Conservation (phyloP, 2,113 vertebrate species). For the Phalacrocorax aristotelis region DNA sequence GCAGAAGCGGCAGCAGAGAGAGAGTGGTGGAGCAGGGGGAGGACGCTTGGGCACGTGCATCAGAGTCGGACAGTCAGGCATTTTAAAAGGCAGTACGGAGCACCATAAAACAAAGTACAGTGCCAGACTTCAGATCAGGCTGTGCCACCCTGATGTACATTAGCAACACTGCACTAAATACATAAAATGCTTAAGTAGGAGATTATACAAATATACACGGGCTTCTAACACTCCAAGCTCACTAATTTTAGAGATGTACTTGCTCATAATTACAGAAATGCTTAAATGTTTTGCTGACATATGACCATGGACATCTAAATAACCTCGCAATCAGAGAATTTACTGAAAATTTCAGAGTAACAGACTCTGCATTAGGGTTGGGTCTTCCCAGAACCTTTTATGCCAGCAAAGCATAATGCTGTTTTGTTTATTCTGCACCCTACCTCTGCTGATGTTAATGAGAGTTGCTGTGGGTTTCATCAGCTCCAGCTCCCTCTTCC, state of each 20-base stretch:
- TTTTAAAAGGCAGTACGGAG: neutral
- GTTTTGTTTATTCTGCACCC: neutral
- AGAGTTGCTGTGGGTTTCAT: slow-evolving; percentile 80
- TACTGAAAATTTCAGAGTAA: neutral
- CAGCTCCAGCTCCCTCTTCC: slow-evolving; percentile 74
- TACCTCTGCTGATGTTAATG: slow-evolving; percentile 83
- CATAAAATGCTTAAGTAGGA: neutral
- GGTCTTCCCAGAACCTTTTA: neutral
- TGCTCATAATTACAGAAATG: neutral
- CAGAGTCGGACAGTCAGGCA: neutral
- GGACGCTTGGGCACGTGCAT: neutral
- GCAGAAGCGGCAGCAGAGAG: neutral
- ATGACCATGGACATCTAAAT: neutral
- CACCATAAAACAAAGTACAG: neutral
- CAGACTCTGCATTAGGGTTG: neutral
- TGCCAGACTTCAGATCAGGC: neutral
- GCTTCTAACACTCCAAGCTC: neutral
- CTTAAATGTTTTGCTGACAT: neutral
- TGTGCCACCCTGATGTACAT: neutral
- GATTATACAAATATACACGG: neutral
- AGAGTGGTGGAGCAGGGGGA: neutral
- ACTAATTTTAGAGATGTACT: neutral
- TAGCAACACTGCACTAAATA: neutral
- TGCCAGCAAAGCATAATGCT: neutral
- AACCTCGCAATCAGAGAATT: neutral